Conservation (phyloP, 2,888 invertebrate genomes). For the Keiferia lycopersicella region DNA sequence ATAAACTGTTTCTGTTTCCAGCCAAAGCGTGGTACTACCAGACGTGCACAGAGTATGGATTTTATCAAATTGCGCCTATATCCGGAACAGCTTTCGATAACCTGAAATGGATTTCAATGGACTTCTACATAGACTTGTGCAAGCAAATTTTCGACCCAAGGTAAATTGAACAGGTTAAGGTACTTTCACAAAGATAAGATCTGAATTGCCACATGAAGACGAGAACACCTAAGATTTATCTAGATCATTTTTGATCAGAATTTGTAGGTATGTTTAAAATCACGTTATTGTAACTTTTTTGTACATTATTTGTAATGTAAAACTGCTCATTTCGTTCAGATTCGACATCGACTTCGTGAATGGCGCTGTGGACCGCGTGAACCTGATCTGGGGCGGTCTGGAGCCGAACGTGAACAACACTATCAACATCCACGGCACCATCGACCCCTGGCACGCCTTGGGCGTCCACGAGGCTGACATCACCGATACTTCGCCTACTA, state of each 20-base stretch:
- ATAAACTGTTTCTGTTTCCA: constrained; percentile 46
- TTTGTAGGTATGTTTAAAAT: too few species aligned
- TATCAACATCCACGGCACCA: constrained; percentile 79
- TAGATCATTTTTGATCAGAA: too few species aligned
- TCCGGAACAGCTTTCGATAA: constrained; percentile 67
- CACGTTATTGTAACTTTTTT: too few species aligned
- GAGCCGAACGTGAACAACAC: constrained; percentile 76
- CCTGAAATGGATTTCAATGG: constrained; percentile 60
- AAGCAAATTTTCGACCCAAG: constrained; percentile 54
- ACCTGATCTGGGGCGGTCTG: constrained; percentile 75
- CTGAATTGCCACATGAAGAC: not conserved
- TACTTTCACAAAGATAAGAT: too few species aligned
- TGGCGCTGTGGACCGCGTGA: constrained; percentile 69
- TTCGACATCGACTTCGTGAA: constrained; percentile 65
- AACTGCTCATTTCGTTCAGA: constrained; percentile 39
- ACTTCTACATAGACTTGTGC: constrained; percentile 68
- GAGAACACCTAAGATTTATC: too few species aligned
- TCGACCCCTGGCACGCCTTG: constrained; percentile 81
- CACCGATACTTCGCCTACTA: constrained; percentile 64
- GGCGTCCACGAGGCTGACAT: constrained; percentile 70
- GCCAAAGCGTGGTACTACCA: constrained; percentile 91
- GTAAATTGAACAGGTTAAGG: constrained; percentile 39
- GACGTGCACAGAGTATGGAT: constrained; percentile 94
- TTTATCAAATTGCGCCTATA: constrained; percentile 84
- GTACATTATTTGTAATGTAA: too few species aligned